These are phyloP conservation scores for Grapholita molesta DNA, from an alignment of 1,140 invertebrate genomes.

Conservation along the genomic window DNA sequence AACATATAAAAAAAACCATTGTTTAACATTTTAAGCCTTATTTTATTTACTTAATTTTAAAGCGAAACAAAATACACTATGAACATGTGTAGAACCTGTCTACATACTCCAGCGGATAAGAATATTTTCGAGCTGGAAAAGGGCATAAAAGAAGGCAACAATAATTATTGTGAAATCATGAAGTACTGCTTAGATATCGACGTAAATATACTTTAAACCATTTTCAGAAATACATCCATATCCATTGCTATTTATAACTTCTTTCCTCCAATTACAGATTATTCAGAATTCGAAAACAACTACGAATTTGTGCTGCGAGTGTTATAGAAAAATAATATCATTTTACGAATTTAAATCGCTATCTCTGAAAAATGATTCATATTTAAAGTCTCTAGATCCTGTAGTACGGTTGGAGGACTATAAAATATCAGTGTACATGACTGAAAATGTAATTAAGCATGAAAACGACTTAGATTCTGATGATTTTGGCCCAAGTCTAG, in stretches of 20 bases:
- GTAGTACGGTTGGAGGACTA: not conserved
- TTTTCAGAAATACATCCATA: not conserved
- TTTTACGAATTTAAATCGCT: constrained; percentile 53
- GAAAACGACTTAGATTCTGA: constrained; percentile 9
- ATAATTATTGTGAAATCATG: constrained; percentile 42
- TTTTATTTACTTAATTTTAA: not conserved
- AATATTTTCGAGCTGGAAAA: constrained; percentile 39
- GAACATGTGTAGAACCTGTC: constrained; percentile 45
- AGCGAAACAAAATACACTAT: constrained; percentile 19
- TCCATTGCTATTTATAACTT: not conserved
- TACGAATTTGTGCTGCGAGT: constrained; percentile 51
- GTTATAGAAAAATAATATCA: constrained; percentile 46
- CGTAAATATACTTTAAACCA: constrained; percentile 26
- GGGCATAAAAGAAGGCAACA: constrained; percentile 31
- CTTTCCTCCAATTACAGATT: constrained; percentile 32
- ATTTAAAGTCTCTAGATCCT: constrained; percentile 29
- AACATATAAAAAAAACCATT: no score
- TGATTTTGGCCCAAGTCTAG: constrained; percentile 1
- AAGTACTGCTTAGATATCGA: constrained; percentile 55
- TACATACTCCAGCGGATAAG: constrained; percentile 31
- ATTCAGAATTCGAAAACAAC: constrained; percentile 30
- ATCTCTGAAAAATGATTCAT: constrained; percentile 48
- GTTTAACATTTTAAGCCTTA: no score
- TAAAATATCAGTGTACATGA: not conserved
- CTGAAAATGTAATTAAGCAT: constrained; percentile 21